phyloP scores from a whole-genome alignment of 2,888 invertebrate species.

The Podotricha telesiphe region DNA sequence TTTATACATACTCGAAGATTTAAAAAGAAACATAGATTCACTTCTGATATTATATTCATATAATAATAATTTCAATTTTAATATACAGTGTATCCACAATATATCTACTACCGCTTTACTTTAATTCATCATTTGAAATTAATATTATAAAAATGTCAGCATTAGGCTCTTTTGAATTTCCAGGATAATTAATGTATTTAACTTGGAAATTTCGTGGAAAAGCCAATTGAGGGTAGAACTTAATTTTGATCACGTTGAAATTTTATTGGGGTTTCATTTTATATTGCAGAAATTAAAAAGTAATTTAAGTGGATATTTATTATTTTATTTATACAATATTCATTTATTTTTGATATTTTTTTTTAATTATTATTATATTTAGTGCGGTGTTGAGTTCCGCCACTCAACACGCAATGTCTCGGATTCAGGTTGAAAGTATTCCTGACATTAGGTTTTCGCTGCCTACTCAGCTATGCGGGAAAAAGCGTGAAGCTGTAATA shows the following conservation, averaged over 20 bases:
- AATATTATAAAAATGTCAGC: conserved; percentile 5
- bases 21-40: too few species aligned
- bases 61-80: too few species aligned
- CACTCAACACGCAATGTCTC: too few species aligned
- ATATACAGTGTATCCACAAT: background rate
- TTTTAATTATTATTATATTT: too few species aligned
- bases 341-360: background rate
- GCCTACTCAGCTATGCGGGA: too few species aligned
- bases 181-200: background rate
- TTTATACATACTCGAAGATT: too few species aligned
- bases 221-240: conserved; percentile 11
- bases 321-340: background rate
- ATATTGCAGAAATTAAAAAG: conserved; percentile 2
- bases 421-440: too few species aligned
- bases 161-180: background rate
- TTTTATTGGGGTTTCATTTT: conserved; percentile 21
- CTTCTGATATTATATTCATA: too few species aligned
- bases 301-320: background rate
- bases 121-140: background rate
- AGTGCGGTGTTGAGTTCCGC: too few species aligned
- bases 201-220: background rate
- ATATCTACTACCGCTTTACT: background rate
- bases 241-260: conserved; percentile 16
- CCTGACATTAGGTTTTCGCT: too few species aligned
- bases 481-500: too few species aligned